Conservation (phyloP, 2,888 invertebrate genomes). For the Agrochola lychnidis region DNA sequence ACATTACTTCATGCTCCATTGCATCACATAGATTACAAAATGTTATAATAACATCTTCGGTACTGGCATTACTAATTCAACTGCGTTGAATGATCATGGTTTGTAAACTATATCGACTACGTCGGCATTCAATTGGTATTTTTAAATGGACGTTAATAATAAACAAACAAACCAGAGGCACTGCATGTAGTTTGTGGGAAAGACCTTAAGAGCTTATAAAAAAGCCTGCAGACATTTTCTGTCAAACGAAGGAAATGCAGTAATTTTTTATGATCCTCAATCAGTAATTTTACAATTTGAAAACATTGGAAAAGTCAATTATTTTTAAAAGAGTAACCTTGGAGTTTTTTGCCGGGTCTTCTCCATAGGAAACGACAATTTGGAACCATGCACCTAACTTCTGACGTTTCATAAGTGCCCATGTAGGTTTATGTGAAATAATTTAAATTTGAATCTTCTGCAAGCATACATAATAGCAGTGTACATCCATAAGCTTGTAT, state of each 20-base stretch:
- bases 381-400: too few relatives aligned
- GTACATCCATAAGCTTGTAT: neutral
- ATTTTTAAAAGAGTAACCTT: too few relatives aligned
- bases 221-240: neutral
- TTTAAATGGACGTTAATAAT: neutral
- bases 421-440: too few relatives aligned
- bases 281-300: too few relatives aligned
- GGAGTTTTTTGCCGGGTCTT: too few relatives aligned
- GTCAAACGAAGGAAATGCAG: neutral
- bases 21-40: conserved; percentile 14
- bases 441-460: neutral
- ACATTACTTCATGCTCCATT: conserved; percentile 1
- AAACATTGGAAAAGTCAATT: too few relatives aligned
- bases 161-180: neutral
- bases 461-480: neutral
- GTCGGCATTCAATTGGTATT: neutral
- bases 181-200: too few relatives aligned
- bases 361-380: too few relatives aligned
- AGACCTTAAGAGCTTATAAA: neutral
- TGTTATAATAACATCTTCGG: conserved; percentile 46
- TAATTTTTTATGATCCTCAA: neutral
- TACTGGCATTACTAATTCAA: conserved; percentile 13
- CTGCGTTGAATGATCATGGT: conserved; percentile 18
- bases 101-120: conserved; percentile 21
- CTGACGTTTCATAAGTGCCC: too few relatives aligned